Conservation (phyloP, 2,888 invertebrate genomes). For the Tipula lateralis region DNA sequence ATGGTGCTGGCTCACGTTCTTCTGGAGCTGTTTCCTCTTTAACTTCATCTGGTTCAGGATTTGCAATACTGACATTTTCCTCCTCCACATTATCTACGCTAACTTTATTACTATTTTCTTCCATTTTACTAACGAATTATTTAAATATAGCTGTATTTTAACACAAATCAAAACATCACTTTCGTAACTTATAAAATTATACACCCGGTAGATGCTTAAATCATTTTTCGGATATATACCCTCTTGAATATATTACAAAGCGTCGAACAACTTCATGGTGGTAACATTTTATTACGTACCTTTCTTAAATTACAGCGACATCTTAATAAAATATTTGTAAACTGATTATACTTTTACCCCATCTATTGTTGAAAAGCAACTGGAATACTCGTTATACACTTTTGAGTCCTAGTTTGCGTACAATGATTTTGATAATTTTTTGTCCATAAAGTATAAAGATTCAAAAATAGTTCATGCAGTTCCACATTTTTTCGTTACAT, state of each 20-base stretch:
- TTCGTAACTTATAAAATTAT: constrained; percentile 4
- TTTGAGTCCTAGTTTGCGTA: not conserved
- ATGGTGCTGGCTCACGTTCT: not conserved
- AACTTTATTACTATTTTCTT: not conserved
- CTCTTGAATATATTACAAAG: not conserved
- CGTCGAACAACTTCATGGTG: not conserved
- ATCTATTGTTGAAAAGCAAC: not conserved
- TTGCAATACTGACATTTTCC: not conserved
- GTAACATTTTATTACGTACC: not conserved
- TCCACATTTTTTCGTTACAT: too few species aligned
- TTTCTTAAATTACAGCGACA: not conserved
- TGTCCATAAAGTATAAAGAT: too few species aligned
- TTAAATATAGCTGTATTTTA: not conserved
- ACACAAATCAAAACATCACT: not conserved
- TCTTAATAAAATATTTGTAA: not conserved
- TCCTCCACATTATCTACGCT: not conserved
- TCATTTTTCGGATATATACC: not conserved
- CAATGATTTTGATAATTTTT: too few species aligned
- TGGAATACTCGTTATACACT: not conserved
- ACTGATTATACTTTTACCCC: not conserved
- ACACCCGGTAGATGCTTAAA: not conserved
- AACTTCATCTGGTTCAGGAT: constrained; percentile 6
- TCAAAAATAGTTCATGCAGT: too few species aligned
- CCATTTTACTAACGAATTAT: not conserved
- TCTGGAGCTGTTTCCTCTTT: constrained; percentile 26